These are phyloP conservation scores for Tauraco erythrolophus DNA, from an alignment of 2,113 vertebrate genomes.

Conservation along the genomic window DNA sequence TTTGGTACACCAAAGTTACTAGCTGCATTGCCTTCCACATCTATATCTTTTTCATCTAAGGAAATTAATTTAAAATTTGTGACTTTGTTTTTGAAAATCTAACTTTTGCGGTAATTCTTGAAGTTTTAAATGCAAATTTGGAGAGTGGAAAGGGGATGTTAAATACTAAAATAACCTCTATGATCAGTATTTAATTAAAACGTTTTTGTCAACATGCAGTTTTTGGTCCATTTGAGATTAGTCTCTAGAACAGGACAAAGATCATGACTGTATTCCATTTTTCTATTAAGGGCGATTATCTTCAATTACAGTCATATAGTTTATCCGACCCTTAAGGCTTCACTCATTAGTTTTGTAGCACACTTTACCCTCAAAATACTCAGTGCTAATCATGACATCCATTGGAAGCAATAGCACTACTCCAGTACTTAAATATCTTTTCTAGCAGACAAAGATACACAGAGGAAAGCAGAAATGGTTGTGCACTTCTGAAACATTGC, in stretches of 20 bases:
- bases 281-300: background rate
- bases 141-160: background rate
- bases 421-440: background rate
- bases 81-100: background rate
- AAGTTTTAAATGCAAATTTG: background rate
- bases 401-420: background rate
- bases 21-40: background rate
- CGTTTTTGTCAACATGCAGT: background rate
- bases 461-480: background rate
- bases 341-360: background rate
- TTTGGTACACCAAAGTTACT: background rate
- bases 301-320: background rate
- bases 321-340: background rate
- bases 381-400: background rate
- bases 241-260: background rate
- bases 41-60: background rate
- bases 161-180: background rate
- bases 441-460: background rate
- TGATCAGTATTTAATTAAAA: background rate
- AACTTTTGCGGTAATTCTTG: background rate
- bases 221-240: background rate
- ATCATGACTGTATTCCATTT: background rate
- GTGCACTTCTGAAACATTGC: background rate
- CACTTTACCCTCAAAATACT: background rate
- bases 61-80: background rate